Conservation (phyloP, 2,888 invertebrate species). For the Hydropsyche betteni region DNA sequence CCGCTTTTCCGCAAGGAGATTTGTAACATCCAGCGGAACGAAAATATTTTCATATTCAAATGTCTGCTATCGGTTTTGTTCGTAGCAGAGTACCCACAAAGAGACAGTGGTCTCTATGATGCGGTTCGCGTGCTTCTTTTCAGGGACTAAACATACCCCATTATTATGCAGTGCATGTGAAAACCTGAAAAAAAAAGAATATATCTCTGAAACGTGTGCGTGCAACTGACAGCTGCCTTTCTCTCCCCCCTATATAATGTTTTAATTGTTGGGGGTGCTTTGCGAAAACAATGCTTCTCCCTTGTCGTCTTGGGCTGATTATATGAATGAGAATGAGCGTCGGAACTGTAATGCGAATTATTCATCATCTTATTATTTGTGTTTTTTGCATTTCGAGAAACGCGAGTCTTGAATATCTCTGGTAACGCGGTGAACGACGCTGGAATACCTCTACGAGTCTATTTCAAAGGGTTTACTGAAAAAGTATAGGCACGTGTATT, state of each 20-base stretch:
- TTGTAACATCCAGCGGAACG: background rate
- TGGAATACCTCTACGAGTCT: background rate
- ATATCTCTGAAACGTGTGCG: background rate
- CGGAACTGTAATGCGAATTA: too few species aligned
- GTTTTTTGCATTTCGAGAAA: background rate
- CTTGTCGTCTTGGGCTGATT: conserved; percentile 9
- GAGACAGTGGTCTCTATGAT: background rate
- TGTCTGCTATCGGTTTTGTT: conserved; percentile 10
- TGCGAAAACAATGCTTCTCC: conserved; percentile 15
- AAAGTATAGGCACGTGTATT: conserved; percentile 16
- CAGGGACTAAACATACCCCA: background rate
- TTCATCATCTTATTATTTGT: too few species aligned
- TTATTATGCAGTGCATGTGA: too few species aligned
- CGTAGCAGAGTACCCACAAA: background rate
- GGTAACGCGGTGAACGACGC: background rate
- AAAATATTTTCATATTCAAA: conserved; percentile 27
- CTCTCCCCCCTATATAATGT: background rate
- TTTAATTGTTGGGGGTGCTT: conserved; percentile 16
- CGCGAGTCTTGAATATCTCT: background rate
- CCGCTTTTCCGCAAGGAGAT: too few species aligned
- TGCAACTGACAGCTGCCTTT: conserved; percentile 10
- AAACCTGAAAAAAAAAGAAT: background rate
- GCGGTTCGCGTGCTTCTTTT: background rate
- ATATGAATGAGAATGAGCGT: background rate
- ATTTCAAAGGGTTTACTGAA: conserved; percentile 7